Evolutionary conservation across 64 coral and sea anemone genomes (phyloP).

Genomic region (Catalaphyllia jardinei): DNA sequence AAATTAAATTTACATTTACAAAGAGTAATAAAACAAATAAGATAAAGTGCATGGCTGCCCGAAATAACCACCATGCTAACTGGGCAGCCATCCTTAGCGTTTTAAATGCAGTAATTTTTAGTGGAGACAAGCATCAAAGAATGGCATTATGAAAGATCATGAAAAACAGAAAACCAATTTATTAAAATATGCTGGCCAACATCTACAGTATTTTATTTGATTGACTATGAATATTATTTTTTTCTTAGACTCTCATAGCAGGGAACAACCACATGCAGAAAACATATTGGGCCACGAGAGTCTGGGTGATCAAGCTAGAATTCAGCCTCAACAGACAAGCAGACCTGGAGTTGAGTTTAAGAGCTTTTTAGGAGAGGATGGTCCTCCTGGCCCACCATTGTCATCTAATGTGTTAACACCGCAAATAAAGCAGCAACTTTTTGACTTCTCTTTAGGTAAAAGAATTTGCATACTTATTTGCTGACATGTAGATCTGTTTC

Average conservation of each 20-base stretch:
- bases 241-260: background rate
- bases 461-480: background rate
- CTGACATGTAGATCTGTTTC: background rate
- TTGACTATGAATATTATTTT: background rate
- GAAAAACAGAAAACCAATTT: too few relatives aligned
- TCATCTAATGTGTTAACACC: slow-evolving; percentile 37
- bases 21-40: too few relatives aligned
- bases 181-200: too few relatives aligned
- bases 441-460: slow-evolving; percentile 69
- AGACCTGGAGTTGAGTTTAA: slow-evolving; percentile 53
- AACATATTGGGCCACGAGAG: background rate
- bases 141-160: too few relatives aligned
- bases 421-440: slow-evolving; percentile 66
- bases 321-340: background rate
- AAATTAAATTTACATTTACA: too few relatives aligned
- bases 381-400: slow-evolving; percentile 5
- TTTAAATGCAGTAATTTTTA: too few relatives aligned
- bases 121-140: too few relatives aligned
- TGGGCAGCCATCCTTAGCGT: too few relatives aligned
- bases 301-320: background rate
- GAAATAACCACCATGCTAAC: too few relatives aligned
- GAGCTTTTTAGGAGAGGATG: slow-evolving; percentile 85
- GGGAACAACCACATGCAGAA: background rate
- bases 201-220: background rate
- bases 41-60: too few relatives aligned